These are phyloP conservation scores for Sitta europaea DNA, from an alignment of 2,113 vertebrate genomes.

Conservation along the genomic window DNA sequence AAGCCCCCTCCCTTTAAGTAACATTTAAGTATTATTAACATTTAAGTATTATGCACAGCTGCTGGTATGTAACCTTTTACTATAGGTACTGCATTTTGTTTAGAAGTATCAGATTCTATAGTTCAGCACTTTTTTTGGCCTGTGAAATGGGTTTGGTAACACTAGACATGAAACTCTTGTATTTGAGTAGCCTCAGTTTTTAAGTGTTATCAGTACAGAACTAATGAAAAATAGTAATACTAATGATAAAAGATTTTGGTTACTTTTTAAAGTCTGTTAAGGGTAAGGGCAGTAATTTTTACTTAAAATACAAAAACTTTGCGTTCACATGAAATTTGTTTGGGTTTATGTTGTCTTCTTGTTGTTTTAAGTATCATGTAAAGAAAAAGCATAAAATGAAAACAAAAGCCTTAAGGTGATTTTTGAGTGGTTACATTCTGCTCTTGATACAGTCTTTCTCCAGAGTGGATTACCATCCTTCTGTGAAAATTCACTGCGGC, in stretches of 20 bases:
- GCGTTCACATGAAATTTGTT: neutral
- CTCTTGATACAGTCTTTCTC: neutral
- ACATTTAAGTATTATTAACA: neutral
- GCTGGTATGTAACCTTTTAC: neutral
- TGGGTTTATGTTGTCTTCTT: rapidly evolving
- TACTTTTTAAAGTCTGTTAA: neutral
- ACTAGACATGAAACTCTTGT: neutral
- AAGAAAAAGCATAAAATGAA: neutral
- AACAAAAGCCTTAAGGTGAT: neutral
- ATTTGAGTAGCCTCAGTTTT: neutral
- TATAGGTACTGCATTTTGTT: neutral
- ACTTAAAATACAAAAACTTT: neutral
- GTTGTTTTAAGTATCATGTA: neutral
- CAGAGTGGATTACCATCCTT: neutral
- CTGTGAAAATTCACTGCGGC: neutral
- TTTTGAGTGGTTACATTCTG: neutral
- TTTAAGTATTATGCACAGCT: neutral
- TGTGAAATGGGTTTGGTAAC: neutral
- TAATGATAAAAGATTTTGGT: neutral
- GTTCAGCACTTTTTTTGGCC: neutral
- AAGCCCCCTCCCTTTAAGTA: rapidly evolving
- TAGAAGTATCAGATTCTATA: neutral
- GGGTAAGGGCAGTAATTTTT: neutral
- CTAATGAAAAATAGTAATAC: neutral
- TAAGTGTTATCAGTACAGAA: neutral